These are phyloP conservation scores for Boleophthalmus pectinirostris DNA, from an alignment of 2,113 vertebrate genomes.

Conservation along the genomic window DNA sequence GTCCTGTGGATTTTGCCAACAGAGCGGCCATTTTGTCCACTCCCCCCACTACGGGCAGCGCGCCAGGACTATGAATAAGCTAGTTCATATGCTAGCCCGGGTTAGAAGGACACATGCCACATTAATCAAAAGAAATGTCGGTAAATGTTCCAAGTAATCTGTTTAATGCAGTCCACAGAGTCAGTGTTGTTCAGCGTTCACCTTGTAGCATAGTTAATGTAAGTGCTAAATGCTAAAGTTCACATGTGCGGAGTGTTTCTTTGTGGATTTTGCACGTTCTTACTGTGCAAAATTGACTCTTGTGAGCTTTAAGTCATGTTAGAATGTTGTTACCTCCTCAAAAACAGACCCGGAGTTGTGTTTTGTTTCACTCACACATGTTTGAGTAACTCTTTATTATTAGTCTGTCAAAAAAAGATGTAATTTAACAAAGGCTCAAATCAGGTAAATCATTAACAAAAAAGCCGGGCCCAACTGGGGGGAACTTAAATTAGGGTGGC, in stretches of 20 bases:
- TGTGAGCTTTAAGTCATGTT: no score
- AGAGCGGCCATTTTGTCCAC: constrained; percentile 38
- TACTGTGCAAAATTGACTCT: no score
- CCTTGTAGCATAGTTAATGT: not conserved
- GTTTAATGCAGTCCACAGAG: not conserved
- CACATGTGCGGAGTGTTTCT: not conserved
- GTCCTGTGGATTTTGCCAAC: constrained; percentile 30
- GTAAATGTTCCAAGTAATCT: not conserved
- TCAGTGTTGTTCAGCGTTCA: constrained; percentile 1
- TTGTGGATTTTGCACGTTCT: no score
- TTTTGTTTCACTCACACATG: no score
- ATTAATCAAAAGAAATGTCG: constrained; percentile 1
- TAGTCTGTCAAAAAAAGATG: no score
- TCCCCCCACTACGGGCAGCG: constrained; percentile 33
- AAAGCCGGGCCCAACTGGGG: no score
- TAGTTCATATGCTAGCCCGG: not conserved
- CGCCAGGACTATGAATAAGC: constrained; percentile 41
- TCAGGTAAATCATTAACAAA: no score
- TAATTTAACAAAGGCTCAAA: no score
- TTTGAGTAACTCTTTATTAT: no score
- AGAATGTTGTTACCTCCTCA: no score
- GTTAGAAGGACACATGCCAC: constrained; percentile 4
- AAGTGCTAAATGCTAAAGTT: constrained; percentile 3
- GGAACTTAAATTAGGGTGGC: no score
- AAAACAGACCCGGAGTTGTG: no score